These are phyloP conservation scores for Emydoidea blandingii DNA, from an alignment of 2,797 vertebrate genomes.

Conservation along the genomic window DNA sequence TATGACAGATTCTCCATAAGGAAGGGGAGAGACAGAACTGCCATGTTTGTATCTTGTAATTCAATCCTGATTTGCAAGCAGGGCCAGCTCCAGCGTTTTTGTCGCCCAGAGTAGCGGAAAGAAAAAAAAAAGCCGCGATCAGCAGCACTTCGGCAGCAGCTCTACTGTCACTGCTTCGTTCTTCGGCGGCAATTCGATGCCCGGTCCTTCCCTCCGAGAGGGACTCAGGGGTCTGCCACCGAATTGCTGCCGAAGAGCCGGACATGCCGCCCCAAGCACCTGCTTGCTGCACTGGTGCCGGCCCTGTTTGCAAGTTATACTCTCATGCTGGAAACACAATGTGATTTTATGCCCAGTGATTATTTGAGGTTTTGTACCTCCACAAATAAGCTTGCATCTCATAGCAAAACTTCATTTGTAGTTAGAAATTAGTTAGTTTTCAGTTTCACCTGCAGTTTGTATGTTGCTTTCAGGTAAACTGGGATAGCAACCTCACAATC, in stretches of 20 bases:
- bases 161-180: too few species aligned
- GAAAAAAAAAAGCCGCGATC: too few species aligned
- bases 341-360: background rate
- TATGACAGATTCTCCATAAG: background rate
- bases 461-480: background rate
- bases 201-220: too few species aligned
- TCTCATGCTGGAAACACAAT: background rate
- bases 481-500: background rate
- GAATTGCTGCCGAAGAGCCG: too few species aligned
- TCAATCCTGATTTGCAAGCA: background rate
- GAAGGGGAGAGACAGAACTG: background rate
- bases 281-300: too few species aligned
- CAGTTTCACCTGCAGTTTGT: background rate
- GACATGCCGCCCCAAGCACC: too few species aligned
- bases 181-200: too few species aligned
- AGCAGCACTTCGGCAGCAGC: too few species aligned
- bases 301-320: background rate
- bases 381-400: rapidly evolving
- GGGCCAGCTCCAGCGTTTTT: too few species aligned
- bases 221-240: too few species aligned
- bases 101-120: too few species aligned
- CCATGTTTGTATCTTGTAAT: background rate
- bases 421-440: rapidly evolving
- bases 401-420: background rate
- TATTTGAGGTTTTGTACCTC: background rate